A percentile compares a stretch with the other conserved stretches of the same genome.
Conservation (phyloP, 2,797 vertebrate genomes). For the Coilia nasus region DNA sequence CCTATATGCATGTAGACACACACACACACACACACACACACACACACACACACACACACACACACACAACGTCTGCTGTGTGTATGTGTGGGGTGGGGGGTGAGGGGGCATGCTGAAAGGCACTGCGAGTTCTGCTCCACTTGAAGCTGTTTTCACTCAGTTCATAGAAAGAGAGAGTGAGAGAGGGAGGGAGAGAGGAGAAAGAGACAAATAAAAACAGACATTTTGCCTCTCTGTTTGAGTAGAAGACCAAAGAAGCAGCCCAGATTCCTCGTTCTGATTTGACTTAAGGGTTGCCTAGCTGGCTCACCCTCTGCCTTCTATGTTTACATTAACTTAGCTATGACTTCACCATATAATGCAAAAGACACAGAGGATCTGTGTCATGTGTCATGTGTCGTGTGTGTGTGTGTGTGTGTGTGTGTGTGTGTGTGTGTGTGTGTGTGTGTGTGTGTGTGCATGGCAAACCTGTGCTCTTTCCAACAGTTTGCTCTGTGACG, state of each 20-base stretch:
- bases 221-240: background rate
- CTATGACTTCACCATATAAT: background rate
- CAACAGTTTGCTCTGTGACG: background rate
- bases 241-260: background rate
- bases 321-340: background rate
- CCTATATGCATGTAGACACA: background rate
- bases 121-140: background rate
- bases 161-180: background rate
- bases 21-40: slow-evolving; percentile 13
- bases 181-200: background rate
- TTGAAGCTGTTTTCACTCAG: background rate
- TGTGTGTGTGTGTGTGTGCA: background rate
- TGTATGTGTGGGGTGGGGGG: too few species aligned
- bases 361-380: background rate
- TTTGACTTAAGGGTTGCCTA: background rate
- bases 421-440: background rate
- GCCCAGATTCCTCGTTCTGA: background rate
- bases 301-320: background rate
- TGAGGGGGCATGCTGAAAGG: background rate
- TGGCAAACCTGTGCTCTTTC: background rate
- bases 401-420: background rate
- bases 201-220: background rate
- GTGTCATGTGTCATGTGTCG: too few species aligned
- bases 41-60: background rate
- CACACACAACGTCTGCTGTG: background rate